Percentiles rank a stretch among this genome's conserved stretches.
Evolutionary conservation across 1,140 invertebrate genomes (phyloP).

Genomic region (Drosophila repletoides): DNA sequence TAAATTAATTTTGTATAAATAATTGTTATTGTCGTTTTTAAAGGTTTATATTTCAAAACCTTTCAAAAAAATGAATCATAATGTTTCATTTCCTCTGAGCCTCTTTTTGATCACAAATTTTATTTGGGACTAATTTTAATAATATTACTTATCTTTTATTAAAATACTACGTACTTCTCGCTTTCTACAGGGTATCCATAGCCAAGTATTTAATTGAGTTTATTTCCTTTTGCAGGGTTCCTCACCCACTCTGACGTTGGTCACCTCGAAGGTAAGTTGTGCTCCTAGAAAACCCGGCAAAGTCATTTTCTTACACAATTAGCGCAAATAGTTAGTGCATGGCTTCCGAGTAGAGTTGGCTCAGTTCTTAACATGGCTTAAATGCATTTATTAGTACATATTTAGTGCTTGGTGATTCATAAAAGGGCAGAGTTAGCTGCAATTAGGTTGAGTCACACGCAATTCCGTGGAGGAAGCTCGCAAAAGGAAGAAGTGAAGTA

Average conservation of each 20-base stretch:
- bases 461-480: background rate
- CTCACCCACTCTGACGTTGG: constrained; percentile 86
- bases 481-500: background rate
- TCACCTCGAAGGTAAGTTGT: constrained; percentile 87
- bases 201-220: background rate
- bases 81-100: too few species aligned
- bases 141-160: background rate
- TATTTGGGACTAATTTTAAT: too few species aligned
- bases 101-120: too few species aligned
- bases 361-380: background rate
- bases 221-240: constrained; percentile 84
- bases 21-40: too few species aligned
- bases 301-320: background rate
- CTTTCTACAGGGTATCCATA: too few species aligned
- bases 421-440: background rate
- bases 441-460: constrained; percentile 28
- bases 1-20: too few species aligned
- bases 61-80: too few species aligned
- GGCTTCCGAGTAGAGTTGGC: constrained; percentile 7
- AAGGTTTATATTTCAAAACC: too few species aligned
- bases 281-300: background rate
- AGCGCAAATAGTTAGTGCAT: constrained; percentile 8
- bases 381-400: constrained; percentile 25
- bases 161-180: too few species aligned
- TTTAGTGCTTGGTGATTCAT: constrained; percentile 8